A percentile compares a stretch with the other conserved stretches of the same genome.
These are phyloP conservation scores for Hylaeus volcanicus DNA, from an alignment of 1,140 invertebrate genomes.

Conservation along the genomic window DNA sequence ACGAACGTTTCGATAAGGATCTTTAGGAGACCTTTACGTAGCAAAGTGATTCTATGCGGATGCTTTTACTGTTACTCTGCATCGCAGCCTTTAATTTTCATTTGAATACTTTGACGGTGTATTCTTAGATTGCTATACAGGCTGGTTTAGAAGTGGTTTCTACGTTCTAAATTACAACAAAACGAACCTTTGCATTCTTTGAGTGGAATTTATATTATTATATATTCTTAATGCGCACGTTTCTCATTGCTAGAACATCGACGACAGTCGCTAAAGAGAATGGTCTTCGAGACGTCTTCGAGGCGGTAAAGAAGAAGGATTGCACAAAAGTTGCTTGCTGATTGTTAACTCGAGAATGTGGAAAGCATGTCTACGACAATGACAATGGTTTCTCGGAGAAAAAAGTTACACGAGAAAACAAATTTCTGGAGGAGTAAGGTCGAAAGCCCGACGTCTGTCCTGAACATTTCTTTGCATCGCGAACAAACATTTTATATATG, in stretches of 20 bases:
- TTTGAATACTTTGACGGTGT: too few species aligned
- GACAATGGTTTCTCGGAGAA: neutral
- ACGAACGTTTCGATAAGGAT: neutral
- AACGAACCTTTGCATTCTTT: too few species aligned
- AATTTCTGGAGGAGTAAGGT: neutral
- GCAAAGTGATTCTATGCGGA: neutral
- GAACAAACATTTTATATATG: too few species aligned
- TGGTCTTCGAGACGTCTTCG: conserved; percentile 71
- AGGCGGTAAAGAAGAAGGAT: conserved; percentile 70
- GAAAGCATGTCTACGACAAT: neutral
- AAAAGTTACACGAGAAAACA: neutral
- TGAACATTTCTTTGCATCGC: too few species aligned
- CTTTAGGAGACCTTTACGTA: neutral
- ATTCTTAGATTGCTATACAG: too few species aligned
- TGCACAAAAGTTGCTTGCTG: conserved; percentile 65
- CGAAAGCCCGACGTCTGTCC: neutral
- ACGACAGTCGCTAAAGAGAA: conserved; percentile 64
- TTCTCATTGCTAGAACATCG: conserved; percentile 63
- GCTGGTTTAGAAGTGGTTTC: too few species aligned
- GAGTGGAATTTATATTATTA: too few species aligned
- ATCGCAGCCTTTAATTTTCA: too few species aligned
- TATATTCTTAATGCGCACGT: neutral
- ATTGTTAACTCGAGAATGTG: conserved; percentile 13
- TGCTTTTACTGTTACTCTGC: neutral
- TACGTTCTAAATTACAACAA: too few species aligned